Base-by-base conservation (phyloP, 2,797 vertebrate species). In the Danio kyathit region DNA sequence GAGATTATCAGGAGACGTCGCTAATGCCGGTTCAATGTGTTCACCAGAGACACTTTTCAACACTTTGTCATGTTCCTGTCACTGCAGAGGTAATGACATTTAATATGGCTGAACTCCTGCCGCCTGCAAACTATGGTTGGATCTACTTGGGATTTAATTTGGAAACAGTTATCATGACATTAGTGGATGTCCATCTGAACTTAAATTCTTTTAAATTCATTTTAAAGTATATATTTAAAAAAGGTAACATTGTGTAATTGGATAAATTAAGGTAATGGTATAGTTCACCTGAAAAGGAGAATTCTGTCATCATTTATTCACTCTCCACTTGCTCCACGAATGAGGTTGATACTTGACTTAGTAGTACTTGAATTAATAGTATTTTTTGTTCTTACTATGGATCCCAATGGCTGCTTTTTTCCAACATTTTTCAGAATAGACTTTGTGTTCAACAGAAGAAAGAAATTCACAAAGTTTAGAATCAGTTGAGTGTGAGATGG, bases 1-100 rank as follows among this genome's bases (percentile, higher is more conserved):
- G 10, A 59, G 46, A 59, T 82, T 84, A 82, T 87, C 80, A 76
- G 71, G 48, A 69, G 49, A 57, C 73, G 44, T 79, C 79, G 74
- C 66, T 66, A 43, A 21, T 71, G 74, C 82, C 82, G 83, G 51
- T 73, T 74, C 63, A 21, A 70, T 49, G 63, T 83, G 41, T 61
- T 77, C 70, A 46, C 56, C n/a, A 66, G 52, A 85, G 71, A 82
- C 61, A 10, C 64, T 38, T 79, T 60, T 85, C 72, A 81, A 67
- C 83, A 84, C 44, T 38, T 57, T 74, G 69, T 64, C 40, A 67
- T 54, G 61, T 49, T 10, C 43, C 77, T 74, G 52, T 76, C 74
- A 64, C 74, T 66, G 52, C 19, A 59, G 52, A 54, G 38, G n/a
- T 6, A 60, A 49, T 48, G 19, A 73, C 69, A 74, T 61, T 38